Evolutionary conservation across 2,113 vertebrate genomes (phyloP).

Genomic region (Misgurnus mizolepis): DNA sequence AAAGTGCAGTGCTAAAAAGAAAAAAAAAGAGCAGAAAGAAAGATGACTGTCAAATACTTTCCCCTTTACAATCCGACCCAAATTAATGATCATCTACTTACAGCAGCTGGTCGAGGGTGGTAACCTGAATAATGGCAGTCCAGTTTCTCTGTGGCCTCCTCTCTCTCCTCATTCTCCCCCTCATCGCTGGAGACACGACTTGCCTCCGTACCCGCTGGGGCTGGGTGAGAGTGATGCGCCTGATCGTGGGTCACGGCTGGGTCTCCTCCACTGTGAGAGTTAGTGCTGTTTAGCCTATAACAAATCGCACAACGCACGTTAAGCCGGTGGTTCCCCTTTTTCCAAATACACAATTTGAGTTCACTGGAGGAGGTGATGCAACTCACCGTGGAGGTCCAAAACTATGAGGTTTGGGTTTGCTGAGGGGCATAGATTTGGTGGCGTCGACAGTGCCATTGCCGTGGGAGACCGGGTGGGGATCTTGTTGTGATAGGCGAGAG

Average conservation of each 20-base stretch:
- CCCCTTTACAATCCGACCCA: no score
- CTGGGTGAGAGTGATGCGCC: slow-evolving; percentile 76
- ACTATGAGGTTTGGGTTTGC: slow-evolving; percentile 93
- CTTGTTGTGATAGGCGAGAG: slow-evolving; percentile 80
- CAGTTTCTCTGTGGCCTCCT: slow-evolving; percentile 92
- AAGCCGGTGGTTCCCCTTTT: no score
- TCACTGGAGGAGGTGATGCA: no score
- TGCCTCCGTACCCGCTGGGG: slow-evolving; percentile 81
- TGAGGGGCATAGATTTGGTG: slow-evolving; percentile 85
- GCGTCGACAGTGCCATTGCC: slow-evolving; percentile 85
- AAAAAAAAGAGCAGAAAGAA: not conserved
- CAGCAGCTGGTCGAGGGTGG: slow-evolving; percentile 96
- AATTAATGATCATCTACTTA: slow-evolving; percentile 70
- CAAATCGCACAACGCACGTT: not conserved
- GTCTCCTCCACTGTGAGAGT: slow-evolving; percentile 82
- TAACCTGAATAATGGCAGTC: slow-evolving; percentile 99
- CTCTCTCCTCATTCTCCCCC: slow-evolving; percentile 95
- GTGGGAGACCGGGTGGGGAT: slow-evolving; percentile 86
- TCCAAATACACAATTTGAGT: not conserved
- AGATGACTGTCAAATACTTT: no score
- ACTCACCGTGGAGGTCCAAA: slow-evolving; percentile 96
- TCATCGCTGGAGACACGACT: slow-evolving; percentile 95
- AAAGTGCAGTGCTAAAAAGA: slow-evolving; percentile 92
- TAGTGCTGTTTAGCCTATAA: slow-evolving; percentile 84
- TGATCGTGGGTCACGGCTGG: slow-evolving; percentile 82